Evolutionary conservation across 2,888 invertebrate species (phyloP).

Genomic region (Cantharis rufa): DNA sequence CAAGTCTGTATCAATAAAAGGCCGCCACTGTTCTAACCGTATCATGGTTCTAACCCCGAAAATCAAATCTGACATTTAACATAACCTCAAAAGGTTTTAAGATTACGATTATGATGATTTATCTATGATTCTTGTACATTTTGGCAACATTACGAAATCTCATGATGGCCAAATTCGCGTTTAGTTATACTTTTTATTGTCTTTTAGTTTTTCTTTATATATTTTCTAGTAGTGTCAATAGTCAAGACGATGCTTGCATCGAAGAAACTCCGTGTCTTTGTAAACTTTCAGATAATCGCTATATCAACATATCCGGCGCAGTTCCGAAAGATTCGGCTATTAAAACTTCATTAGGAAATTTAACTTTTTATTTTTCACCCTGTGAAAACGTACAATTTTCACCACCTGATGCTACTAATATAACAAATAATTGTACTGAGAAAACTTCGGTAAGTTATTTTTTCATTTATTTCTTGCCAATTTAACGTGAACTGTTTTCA

Average conservation of each 20-base stretch:
- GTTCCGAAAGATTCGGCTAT: slow-evolving; percentile 22
- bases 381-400: slow-evolving; percentile 43
- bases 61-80: slow-evolving; percentile 16
- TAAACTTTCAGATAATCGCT: slow-evolving; percentile 43
- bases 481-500: slow-evolving; percentile 23
- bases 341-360: slow-evolving; percentile 20
- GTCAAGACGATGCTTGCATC: slow-evolving; percentile 21
- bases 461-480: slow-evolving; percentile 9
- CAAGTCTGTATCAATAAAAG: not conserved
- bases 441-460: slow-evolving; percentile 31
- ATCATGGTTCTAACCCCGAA: not conserved
- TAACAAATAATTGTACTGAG: slow-evolving; percentile 18
- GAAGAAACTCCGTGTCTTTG: slow-evolving; percentile 46
- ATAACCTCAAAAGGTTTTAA: slow-evolving; percentile 26
- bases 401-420: not conserved
- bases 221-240: not conserved
- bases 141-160: slow-evolving; percentile 2
- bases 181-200: slow-evolving; percentile 12
- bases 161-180: slow-evolving; percentile 23
- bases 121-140: no score
- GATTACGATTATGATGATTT: no score
- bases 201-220: slow-evolving; percentile 13
- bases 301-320: slow-evolving; percentile 44
- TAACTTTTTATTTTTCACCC: slow-evolving; percentile 51
- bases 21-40: not conserved